phyloP scores from a whole-genome alignment of 2,797 vertebrate genomes.

The Simalia tracyae region DNA sequence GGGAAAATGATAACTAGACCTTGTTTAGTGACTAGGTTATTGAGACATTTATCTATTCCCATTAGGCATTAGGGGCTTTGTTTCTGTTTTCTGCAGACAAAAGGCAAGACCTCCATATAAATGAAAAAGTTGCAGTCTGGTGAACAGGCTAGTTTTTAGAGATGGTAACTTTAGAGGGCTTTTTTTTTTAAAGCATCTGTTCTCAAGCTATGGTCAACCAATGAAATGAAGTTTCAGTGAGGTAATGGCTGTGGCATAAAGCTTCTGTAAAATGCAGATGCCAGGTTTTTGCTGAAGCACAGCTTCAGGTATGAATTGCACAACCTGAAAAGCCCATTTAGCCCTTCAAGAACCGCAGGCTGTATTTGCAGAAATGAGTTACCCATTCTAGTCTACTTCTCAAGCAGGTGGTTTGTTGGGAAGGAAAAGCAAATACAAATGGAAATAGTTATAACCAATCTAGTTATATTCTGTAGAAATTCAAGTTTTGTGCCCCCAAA shows the following conservation, averaged over 20 bases:
- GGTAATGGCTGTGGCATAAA: constrained; percentile 61
- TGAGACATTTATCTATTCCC: background rate
- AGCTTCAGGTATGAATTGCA: constrained; percentile 15
- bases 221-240: constrained; percentile 65
- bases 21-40: constrained; percentile 6
- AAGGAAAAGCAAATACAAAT: background rate
- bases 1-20: constrained; percentile 23
- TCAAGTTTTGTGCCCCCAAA: background rate
- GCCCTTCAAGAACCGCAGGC: background rate
- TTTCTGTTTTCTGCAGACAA: background rate
- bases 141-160: constrained; percentile 58
- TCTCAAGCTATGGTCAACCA: constrained; percentile 63
- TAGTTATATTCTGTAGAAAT: background rate
- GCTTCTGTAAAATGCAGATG: constrained; percentile 45
- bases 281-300: constrained; percentile 49
- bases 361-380: background rate
- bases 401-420: background rate
- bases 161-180: constrained; percentile 56
- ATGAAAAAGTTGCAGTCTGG: constrained; percentile 3
- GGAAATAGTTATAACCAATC: background rate
- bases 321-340: background rate
- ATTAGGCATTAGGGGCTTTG: constrained; percentile 1
- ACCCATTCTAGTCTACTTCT: background rate
- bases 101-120: background rate
- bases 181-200: constrained; percentile 33